Base-by-base conservation (phyloP, 2,113 vertebrate genomes). In the Pitta sordida region DNA sequence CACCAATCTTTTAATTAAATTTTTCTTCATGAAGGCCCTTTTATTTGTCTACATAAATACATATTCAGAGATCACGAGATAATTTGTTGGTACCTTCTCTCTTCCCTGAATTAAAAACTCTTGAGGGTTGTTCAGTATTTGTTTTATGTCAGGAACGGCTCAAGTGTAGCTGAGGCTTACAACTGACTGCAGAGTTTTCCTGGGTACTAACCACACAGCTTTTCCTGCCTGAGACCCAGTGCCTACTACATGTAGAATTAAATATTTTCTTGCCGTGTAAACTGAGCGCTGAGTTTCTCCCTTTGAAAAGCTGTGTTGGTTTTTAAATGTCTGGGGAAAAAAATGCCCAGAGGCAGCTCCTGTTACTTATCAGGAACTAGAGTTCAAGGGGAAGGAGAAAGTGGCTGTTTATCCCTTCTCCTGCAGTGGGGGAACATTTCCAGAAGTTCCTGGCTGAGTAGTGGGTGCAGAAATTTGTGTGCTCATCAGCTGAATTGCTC, bases 401-500 rank as follows among this genome's bases (percentile, higher is more conserved):
- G 34, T 3, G 0, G 11, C 32, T 67, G 17, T 36, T 73, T 12
- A 30, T 71, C 37, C 32, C 8, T 32, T 69, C 29, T 67, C 16
- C 41, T 78, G 60, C 30, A 39, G 41, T 11, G 15, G 21, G 20
- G 12, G 12, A 62, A 19, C 48, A 20, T 15, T 56, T 65, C 53
- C 32, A 12, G 36, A 53, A n/a, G 20, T 22, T 22, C 23, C 48
- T 79, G 48, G 16, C 51, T 69, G 34, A 60, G 71, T 21, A 17
- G 21, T 23, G 78, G 15, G 2, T 39, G 34, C 52, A 36, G 43
- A 24, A 78, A n/a, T 20, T 76, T 30, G 1, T 49, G n/a, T 78
- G 32, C 8, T 0, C 2, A 0, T 3, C 2, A 65, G 7, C 4
- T 62, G 43, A 80, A 23, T 67, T 3, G 0, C 44, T 88, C 26